A percentile compares a stretch with the other conserved stretches of the same genome.
phyloP scores from a whole-genome alignment of 2,888 invertebrate species.

The Torymus tubicola region DNA sequence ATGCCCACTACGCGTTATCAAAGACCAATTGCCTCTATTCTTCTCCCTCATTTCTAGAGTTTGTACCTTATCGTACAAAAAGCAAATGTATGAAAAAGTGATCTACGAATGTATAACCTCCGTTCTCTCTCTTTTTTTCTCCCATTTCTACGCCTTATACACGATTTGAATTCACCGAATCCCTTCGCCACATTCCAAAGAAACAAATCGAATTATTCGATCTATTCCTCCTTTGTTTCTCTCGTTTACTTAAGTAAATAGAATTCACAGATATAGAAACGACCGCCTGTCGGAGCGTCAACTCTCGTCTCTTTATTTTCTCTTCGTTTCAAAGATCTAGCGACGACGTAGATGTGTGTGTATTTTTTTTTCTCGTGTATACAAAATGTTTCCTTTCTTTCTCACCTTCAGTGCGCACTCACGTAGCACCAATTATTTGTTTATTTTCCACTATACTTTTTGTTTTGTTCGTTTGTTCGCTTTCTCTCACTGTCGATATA shows the following conservation, averaged over 20 bases:
- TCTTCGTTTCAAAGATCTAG: constrained; percentile 23
- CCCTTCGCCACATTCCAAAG: constrained; percentile 49
- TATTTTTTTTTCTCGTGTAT: neutral
- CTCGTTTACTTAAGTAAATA: constrained; percentile 30
- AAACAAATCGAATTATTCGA: constrained; percentile 30
- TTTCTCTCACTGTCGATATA: neutral
- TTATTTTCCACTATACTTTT: constrained; percentile 20
- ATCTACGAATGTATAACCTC: constrained; percentile 14
- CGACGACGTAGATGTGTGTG: constrained; percentile 5
- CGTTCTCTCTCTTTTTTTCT: neutral
- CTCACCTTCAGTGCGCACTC: constrained; percentile 38
- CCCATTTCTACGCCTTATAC: neutral
- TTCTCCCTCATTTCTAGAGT: neutral
- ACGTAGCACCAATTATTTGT: constrained; percentile 52
- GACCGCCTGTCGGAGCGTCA: constrained; percentile 12
- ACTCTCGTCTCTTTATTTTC: constrained; percentile 17
- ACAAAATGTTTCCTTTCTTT: constrained; percentile 33
- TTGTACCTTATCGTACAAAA: constrained; percentile 43
- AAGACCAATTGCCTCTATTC: constrained; percentile 23
- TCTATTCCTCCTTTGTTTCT: constrained; percentile 11
- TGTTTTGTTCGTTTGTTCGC: neutral
- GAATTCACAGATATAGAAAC: constrained; percentile 37
- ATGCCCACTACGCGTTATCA: constrained; percentile 42
- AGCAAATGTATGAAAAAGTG: constrained; percentile 43
- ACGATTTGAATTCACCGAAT: constrained; percentile 27